phyloP scores from a whole-genome alignment of 2,797 vertebrate genomes.

The Microctenopoma steveboyesi region DNA sequence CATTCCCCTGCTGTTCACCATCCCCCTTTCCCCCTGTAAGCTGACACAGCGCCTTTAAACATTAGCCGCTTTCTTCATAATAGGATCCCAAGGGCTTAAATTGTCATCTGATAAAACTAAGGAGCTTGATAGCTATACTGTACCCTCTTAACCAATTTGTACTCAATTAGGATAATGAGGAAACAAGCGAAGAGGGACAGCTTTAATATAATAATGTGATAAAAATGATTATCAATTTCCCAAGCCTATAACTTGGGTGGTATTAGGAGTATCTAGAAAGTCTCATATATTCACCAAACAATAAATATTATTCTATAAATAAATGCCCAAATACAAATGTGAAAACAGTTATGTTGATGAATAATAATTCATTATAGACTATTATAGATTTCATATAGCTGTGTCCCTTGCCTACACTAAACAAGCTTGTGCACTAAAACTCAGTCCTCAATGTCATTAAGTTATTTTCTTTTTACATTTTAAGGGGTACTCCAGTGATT shows the following conservation, averaged over 20 bases:
- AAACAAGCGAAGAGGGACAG: slow-evolving; percentile 91
- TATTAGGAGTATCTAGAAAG: slow-evolving; percentile 37
- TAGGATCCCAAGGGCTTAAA: slow-evolving; percentile 90
- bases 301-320: background rate
- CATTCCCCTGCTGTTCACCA: slow-evolving; percentile 74
- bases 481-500: background rate
- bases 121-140: slow-evolving; percentile 88
- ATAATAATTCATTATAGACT: background rate
- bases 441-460: background rate
- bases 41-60: slow-evolving; percentile 93
- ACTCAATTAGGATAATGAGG: slow-evolving; percentile 96
- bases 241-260: slow-evolving; percentile 48
- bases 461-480: too few relatives aligned
- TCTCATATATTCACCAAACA: slow-evolving; percentile 33
- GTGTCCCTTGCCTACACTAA: background rate
- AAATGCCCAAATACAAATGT: background rate
- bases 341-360: background rate
- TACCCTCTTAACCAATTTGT: slow-evolving; percentile 93
- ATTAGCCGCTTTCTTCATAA: slow-evolving; percentile 90
- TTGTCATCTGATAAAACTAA: slow-evolving; percentile 96
- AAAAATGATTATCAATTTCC: slow-evolving; percentile 87
- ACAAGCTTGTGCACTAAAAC: background rate
- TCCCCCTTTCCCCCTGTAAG: slow-evolving; percentile 79
- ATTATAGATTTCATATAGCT: background rate
- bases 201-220: slow-evolving; percentile 95